Percentiles rank a stretch among this genome's conserved stretches.
These are phyloP conservation scores for Eristalis intricaria DNA, from an alignment of 2,888 invertebrate species.

Conservation along the genomic window DNA sequence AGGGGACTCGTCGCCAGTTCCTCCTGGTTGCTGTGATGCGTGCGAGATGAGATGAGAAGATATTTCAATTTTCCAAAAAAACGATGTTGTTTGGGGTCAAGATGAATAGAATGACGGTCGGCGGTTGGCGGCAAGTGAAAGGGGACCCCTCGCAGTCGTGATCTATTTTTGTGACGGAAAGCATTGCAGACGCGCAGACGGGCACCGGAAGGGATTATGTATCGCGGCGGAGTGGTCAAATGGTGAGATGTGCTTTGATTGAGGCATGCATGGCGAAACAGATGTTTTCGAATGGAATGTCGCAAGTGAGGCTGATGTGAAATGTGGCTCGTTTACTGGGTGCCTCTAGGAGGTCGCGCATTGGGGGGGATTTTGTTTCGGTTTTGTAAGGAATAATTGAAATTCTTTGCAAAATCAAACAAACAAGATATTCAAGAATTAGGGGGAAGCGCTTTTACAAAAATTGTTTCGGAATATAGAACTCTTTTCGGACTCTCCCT, in stretches of 20 bases:
- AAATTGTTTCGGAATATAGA: too few species aligned
- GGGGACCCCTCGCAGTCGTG: slow-evolving; percentile 8
- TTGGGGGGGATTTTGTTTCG: too few species aligned
- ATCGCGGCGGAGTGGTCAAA: not conserved
- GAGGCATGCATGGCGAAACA: not conserved
- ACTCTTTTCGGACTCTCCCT: too few species aligned
- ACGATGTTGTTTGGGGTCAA: slow-evolving; percentile 40
- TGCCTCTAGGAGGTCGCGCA: not conserved
- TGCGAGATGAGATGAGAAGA: not conserved
- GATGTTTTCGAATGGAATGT: not conserved
- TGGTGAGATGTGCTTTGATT: not conserved
- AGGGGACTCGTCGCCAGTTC: slow-evolving; percentile 66
- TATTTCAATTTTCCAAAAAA: slow-evolving; percentile 28
- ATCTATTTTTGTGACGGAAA: not conserved
- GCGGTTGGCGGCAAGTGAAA: slow-evolving; percentile 58
- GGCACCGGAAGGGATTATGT: slow-evolving; percentile 47
- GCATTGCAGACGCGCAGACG: not conserved
- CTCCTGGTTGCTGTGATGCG: slow-evolving; percentile 9
- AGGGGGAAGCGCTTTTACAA: too few species aligned
- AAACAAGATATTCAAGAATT: too few species aligned
- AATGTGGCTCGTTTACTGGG: not conserved
- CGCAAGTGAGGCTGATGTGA: not conserved
- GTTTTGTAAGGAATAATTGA: too few species aligned
- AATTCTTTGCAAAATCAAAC: too few species aligned
- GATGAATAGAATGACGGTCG: slow-evolving; percentile 29